A percentile compares a stretch with the other conserved stretches of the same genome.
Evolutionary conservation across 1,140 invertebrate species (phyloP).

Genomic region (Aphidius gifuensis): DNA sequence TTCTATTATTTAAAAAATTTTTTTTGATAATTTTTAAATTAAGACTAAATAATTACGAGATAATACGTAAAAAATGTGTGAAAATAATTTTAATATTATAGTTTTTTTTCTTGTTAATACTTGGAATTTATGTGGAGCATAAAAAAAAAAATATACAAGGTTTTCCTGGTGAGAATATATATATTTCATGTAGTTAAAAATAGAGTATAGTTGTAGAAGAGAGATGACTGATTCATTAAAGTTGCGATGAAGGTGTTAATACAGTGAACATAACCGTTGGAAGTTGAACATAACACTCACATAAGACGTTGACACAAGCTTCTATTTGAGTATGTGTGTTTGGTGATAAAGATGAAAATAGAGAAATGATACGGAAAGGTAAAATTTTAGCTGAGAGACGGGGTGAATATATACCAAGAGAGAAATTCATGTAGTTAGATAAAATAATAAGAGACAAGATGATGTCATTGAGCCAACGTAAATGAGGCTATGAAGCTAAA

Average conservation of each 20-base stretch:
- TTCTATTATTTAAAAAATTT: too few species aligned
- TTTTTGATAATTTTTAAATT: too few species aligned
- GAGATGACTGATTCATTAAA: conserved; percentile 48
- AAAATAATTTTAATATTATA: too few species aligned
- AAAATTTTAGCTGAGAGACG: conserved; percentile 4
- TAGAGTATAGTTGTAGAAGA: too few species aligned
- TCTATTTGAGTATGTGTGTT: neutral
- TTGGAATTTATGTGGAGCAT: too few species aligned
- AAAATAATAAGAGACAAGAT: neutral
- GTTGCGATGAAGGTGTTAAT: conserved; percentile 47
- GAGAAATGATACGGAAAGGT: neutral
- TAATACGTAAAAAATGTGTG: too few species aligned
- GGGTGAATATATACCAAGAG: neutral
- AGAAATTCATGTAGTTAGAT: too few species aligned
- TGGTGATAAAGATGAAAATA: neutral
- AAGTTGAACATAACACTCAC: conserved; percentile 35
- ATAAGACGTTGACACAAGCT: conserved; percentile 32
- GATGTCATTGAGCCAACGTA: conserved; percentile 17
- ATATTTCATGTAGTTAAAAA: too few species aligned
- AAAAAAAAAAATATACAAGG: too few species aligned
- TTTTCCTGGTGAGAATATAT: too few species aligned
- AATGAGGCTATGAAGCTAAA: conserved; percentile 41
- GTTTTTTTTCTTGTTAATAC: too few species aligned
- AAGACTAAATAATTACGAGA: too few species aligned
- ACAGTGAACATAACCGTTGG: conserved; percentile 43